Evolutionary conservation across 2,113 vertebrate genomes (phyloP).

Genomic region (Chrysemys picta): DNA sequence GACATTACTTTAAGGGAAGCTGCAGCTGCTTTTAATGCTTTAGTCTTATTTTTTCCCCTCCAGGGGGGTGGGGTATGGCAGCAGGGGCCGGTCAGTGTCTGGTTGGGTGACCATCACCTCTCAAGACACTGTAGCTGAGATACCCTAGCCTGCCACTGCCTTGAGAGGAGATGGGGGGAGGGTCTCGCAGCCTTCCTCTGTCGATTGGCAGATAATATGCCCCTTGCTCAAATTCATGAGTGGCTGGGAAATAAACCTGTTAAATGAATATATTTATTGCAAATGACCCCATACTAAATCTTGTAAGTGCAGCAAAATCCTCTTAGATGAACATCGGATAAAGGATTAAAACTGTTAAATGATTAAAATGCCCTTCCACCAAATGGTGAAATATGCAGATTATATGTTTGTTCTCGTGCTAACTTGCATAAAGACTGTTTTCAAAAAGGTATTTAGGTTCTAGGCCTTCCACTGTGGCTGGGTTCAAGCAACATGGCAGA

Average conservation of each 20-base stretch:
- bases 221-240: not conserved
- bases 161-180: not conserved
- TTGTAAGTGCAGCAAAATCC: conserved; percentile 48
- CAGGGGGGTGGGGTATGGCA: not conserved
- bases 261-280: conserved; percentile 53
- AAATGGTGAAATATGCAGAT: conserved; percentile 54
- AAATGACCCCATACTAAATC: conserved; percentile 56
- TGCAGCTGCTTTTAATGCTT: not conserved
- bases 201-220: not conserved
- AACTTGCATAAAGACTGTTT: not conserved
- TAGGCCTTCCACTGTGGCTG: not conserved
- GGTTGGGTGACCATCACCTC: too few relatives aligned
- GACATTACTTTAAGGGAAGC: not conserved
- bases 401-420: not conserved
- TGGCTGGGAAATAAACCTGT: conserved; percentile 12
- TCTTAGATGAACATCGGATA: conserved; percentile 64
- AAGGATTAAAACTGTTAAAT: conserved; percentile 60
- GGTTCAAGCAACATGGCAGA: not conserved
- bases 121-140: not conserved
- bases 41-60: not conserved
- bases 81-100: not conserved
- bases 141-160: not conserved
- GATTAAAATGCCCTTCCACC: conserved; percentile 49
- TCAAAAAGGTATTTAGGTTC: not conserved
- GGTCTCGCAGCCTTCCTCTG: not conserved